Percentiles rank a stretch among this genome's conserved stretches.
phyloP scores from a whole-genome alignment of 2,888 invertebrate species.

The Tipula unca region DNA sequence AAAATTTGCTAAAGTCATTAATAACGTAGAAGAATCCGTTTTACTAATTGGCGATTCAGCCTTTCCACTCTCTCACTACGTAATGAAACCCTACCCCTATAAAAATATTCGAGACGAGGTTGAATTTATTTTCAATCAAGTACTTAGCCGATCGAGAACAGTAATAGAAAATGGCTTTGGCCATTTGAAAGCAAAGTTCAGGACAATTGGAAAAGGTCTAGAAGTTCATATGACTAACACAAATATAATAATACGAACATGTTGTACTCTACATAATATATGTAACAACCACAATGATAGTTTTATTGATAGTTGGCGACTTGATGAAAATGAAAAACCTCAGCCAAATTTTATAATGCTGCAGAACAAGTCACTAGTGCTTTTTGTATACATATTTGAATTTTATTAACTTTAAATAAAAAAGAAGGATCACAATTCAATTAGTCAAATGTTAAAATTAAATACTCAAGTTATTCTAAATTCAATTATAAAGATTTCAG shows the following conservation, averaged over 20 bases:
- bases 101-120: neutral
- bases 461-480: too few species aligned
- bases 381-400: neutral
- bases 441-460: too few species aligned
- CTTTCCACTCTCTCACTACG: neutral
- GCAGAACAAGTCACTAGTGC: neutral
- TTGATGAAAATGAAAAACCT: neutral
- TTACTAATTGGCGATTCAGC: slow-evolving; percentile 23
- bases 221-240: neutral
- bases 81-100: neutral
- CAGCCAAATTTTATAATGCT: neutral
- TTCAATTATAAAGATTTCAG: too few species aligned
- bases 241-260: neutral
- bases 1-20: slow-evolving; percentile 21
- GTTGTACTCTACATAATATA: slow-evolving; percentile 10
- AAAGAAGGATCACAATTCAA: too few species aligned
- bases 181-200: neutral
- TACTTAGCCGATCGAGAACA: neutral
- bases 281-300: neutral
- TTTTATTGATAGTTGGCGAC: neutral
- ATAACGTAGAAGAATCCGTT: slow-evolving; percentile 22
- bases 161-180: slow-evolving; percentile 15
- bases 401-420: too few species aligned
- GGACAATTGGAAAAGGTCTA: neutral
- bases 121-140: neutral